Conservation (phyloP, 2,888 invertebrate species). For the Lithosia quadra region DNA sequence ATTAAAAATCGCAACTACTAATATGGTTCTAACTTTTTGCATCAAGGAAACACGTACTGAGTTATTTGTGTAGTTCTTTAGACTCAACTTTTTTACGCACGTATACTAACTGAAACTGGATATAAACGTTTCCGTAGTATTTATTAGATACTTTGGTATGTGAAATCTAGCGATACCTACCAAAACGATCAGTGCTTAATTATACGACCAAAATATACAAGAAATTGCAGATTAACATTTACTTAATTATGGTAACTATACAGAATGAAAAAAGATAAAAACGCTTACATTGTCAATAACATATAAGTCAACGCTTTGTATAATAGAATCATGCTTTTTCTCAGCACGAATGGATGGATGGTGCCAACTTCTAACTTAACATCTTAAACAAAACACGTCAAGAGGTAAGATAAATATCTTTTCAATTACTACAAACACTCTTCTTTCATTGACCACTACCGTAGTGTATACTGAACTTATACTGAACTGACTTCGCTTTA, state of each 20-base stretch:
- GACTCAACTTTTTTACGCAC: background rate
- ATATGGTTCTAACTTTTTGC: background rate
- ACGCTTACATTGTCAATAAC: no score
- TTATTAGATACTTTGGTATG: background rate
- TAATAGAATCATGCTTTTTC: no score
- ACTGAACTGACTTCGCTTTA: constrained; percentile 26
- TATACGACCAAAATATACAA: no score
- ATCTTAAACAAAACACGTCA: background rate
- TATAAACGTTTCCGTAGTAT: background rate
- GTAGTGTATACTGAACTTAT: constrained; percentile 22
- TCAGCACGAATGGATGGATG: background rate
- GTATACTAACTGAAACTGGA: background rate
- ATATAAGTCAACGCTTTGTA: no score
- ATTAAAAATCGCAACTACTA: background rate
- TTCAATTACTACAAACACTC: background rate
- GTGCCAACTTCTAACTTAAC: background rate
- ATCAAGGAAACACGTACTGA: background rate
- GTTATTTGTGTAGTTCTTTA: background rate
- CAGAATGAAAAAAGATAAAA: no score
- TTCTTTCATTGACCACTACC: background rate
- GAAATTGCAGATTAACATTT: no score
- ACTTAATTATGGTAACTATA: no score
- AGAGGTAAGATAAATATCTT: background rate
- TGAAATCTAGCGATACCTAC: background rate
- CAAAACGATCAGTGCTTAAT: no score